Percentiles rank a stretch among this genome's conserved stretches.
Conservation (phyloP, 2,113 vertebrate species). For the Brachirus orientalis region DNA sequence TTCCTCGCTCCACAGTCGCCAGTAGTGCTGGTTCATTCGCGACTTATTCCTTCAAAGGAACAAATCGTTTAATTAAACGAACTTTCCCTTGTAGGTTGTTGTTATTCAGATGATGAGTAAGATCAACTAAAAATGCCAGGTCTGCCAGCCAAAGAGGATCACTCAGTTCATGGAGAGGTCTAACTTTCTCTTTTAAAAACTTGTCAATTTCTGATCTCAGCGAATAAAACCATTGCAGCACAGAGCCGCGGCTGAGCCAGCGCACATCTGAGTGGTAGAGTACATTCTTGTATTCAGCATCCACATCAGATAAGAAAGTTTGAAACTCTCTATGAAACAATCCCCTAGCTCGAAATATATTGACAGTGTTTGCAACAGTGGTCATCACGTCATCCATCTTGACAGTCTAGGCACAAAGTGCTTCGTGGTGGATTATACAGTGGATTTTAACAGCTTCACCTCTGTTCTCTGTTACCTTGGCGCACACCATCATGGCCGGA, state of each 20-base stretch:
- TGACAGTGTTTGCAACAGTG: conserved; percentile 14
- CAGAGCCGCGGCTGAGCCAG: conserved; percentile 4
- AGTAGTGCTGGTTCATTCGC: too few relatives aligned
- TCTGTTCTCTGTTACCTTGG: conserved; percentile 1
- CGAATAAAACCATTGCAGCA: conserved; percentile 20
- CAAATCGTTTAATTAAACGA: too few relatives aligned
- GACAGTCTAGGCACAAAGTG: conserved; percentile 14
- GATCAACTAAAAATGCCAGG: conserved; percentile 24
- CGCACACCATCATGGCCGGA: conserved; percentile 10
- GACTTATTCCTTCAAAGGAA: too few relatives aligned
- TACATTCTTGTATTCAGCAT: too few relatives aligned
- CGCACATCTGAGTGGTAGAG: too few relatives aligned
- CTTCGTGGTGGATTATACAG: conserved; percentile 31
- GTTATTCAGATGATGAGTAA: not conserved
- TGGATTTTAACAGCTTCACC: conserved; percentile 26
- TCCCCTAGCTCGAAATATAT: conserved; percentile 7
- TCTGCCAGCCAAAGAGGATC: too few relatives aligned
- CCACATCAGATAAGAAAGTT: conserved; percentile 32
- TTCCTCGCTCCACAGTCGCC: too few relatives aligned
- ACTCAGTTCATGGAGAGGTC: conserved; percentile 12
- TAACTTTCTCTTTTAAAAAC: conserved; percentile 1
- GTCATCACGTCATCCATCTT: conserved; percentile 17
- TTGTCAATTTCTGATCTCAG: conserved; percentile 18
- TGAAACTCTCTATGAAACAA: conserved; percentile 2
- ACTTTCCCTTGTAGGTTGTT: too few relatives aligned